These are phyloP conservation scores for Odocoileus hemionus DNA, from an alignment of 2,113 vertebrate species.

Conservation along the genomic window DNA sequence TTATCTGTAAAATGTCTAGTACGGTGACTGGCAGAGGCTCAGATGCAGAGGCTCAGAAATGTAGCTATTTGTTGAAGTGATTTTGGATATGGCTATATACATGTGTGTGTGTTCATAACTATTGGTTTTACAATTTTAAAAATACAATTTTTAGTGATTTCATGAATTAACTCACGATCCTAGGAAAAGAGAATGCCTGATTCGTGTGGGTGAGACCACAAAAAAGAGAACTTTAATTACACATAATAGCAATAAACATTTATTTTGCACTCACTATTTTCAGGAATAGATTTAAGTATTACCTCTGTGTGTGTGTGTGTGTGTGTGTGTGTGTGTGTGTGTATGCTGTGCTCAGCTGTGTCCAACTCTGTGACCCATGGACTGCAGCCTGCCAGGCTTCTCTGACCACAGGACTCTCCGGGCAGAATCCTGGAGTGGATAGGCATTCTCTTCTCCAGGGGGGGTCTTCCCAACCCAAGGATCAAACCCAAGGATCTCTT, in stretches of 20 bases:
- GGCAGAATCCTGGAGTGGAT: background rate
- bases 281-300: background rate
- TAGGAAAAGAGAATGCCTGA: background rate
- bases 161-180: background rate
- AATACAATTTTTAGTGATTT: background rate
- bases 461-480: rapidly evolving
- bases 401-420: background rate
- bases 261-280: background rate
- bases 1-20: background rate
- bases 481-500: background rate
- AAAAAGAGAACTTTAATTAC: background rate
- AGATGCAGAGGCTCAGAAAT: background rate
- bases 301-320: background rate
- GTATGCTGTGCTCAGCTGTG: background rate
- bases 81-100: background rate
- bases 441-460: background rate
- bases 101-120: background rate
- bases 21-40: background rate
- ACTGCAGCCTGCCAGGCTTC: background rate
- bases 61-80: background rate
- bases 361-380: background rate
- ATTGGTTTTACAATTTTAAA: background rate
- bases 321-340: background rate
- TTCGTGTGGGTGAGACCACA: background rate
- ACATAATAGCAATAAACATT: background rate